Evolutionary conservation across 2,797 vertebrate genomes (phyloP), one percentile per base, ranked within the genome.

Genomic region (Coracias cyanogaster): DNA sequence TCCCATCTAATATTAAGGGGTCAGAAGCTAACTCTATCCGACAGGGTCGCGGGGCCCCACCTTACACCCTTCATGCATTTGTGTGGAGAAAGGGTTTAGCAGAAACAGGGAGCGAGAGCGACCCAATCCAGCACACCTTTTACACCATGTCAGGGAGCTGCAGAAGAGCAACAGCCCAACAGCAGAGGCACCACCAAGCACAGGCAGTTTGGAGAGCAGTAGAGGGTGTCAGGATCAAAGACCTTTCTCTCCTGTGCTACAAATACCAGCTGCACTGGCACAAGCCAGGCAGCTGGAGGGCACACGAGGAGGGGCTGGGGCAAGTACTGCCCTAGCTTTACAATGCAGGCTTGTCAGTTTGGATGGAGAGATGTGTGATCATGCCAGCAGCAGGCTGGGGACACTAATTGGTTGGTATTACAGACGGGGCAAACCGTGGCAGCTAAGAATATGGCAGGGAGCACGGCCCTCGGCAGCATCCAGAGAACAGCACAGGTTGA

Each of bases 231-330:
- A 1, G 35, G 12, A 39, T 15, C 15, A 28, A 58, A 26, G 11
- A 7, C 41, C 9, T n/a, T n/a, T 22, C 17, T 9, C 21, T 52
- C 10, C n/a, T 11, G 14, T 14, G 12, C 25, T 29, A 15, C 26
- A 21, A 25, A 6, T 12, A 7, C 17, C 18, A 45, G 58, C 33
- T 33, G 25, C 81, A 6, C 10, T 22, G 37, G 12, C 24, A 45
- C 24, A 35, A 45, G 6, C 4, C 39, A 15, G 16, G 22, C 20
- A 35, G 43, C 15, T 37, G 39, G 46, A 24, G 20, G 17, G 41
- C 51, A 51, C 29, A 12, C 0, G 0, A 62, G 7, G 3, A 0
- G 10, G 12, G 12, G 5, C 4, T 2, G 21, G 19, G 29, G 35
- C 55, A 41, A 28, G 70, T 6, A 9, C 41, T 20, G 15, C 6